Evolutionary conservation across 1,140 invertebrate genomes (phyloP).

Genomic region (Drosophila mayri): DNA sequence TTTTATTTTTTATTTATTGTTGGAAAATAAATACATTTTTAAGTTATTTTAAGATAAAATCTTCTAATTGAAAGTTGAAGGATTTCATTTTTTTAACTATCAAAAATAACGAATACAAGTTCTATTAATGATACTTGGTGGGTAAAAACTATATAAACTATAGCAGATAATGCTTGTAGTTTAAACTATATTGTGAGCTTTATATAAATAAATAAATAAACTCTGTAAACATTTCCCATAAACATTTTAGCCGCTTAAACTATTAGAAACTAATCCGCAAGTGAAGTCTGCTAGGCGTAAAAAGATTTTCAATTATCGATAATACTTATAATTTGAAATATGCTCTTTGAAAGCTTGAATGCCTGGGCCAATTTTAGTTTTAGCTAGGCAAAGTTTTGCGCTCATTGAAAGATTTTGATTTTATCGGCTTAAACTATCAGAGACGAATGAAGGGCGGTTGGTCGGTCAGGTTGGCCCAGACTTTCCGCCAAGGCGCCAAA

Average conservation of each 20-base stretch:
- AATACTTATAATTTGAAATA: slow-evolving; percentile 14
- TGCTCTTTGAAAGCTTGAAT: slow-evolving; percentile 2
- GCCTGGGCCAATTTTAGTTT: background rate
- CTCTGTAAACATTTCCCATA: too few species aligned
- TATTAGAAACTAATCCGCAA: background rate
- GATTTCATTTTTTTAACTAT: background rate
- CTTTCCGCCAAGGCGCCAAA: slow-evolving; percentile 20
- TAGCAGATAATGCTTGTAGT: too few species aligned
- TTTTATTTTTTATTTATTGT: background rate
- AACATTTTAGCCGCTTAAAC: background rate
- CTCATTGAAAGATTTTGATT: slow-evolving; percentile 30
- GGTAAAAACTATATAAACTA: too few species aligned
- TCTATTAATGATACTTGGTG: background rate
- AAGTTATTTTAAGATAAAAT: background rate
- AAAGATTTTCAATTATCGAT: slow-evolving; percentile 17
- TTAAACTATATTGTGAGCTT: too few species aligned
- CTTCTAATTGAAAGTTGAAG: background rate
- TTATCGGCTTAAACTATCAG: slow-evolving; percentile 29
- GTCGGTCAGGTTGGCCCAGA: background rate
- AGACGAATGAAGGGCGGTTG: slow-evolving; percentile 13
- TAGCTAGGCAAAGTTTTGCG: slow-evolving; percentile 16
- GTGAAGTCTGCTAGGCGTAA: slow-evolving; percentile 2
- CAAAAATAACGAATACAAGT: background rate
- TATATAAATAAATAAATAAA: too few species aligned
- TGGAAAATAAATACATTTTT: background rate